Evolutionary conservation across 2,888 invertebrate genomes (phyloP).

Genomic region (Pandemis cinnamomeana): DNA sequence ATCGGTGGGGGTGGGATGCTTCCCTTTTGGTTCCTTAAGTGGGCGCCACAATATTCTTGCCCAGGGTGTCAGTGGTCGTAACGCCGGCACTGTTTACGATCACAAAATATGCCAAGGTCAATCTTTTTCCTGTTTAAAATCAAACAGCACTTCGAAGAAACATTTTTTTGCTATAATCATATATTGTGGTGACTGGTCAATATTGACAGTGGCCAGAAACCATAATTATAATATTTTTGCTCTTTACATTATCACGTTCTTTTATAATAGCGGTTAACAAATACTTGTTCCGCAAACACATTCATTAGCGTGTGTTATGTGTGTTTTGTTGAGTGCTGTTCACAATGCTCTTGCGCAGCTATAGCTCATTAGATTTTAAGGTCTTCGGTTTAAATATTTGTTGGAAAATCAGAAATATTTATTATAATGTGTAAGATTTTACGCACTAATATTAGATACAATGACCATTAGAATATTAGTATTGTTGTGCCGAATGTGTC

Average conservation of each 20-base stretch:
- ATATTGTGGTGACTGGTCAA: neutral
- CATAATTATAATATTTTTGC: slow-evolving; percentile 12
- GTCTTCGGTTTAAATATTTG: neutral
- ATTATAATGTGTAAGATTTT: no score
- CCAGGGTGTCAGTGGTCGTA: no score
- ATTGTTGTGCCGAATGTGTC: no score
- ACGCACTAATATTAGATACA: no score
- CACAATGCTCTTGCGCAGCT: slow-evolving; percentile 15
- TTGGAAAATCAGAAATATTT: neutral
- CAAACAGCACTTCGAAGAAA: neutral
- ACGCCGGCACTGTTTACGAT: no score
- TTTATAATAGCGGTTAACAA: slow-evolving; percentile 11
- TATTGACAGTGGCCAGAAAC: slow-evolving; percentile 16
- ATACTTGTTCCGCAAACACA: slow-evolving; percentile 12
- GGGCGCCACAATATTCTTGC: no score
- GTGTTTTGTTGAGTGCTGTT: slow-evolving; percentile 24
- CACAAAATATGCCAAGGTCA: neutral
- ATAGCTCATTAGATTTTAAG: slow-evolving; percentile 11
- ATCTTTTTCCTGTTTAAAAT: slow-evolving; percentile 5
- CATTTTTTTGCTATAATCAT: neutral
- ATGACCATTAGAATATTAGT: no score
- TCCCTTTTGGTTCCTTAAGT: no score
- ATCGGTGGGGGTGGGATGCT: no score
- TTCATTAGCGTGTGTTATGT: slow-evolving; percentile 29
- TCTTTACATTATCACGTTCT: slow-evolving; percentile 6